Evolutionary conservation across 64 coral and sea anemone species (phyloP), one percentile per base, ranked within the genome.

Genomic region (Stylophora pistillata): DNA sequence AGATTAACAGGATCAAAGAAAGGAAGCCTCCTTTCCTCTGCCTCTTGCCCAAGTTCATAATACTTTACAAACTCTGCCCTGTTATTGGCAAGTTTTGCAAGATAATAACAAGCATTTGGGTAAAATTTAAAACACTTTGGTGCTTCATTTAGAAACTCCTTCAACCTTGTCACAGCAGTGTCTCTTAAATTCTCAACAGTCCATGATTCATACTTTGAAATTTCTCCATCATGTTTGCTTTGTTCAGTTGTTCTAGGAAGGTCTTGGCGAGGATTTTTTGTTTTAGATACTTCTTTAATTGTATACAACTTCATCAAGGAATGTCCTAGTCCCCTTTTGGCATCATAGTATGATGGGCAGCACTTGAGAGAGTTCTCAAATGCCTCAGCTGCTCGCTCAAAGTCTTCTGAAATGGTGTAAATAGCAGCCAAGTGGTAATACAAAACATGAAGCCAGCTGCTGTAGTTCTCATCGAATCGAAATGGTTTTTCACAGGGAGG

Each of bases 61-160:
- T 60, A 86, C 33, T n/a, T n/a, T n/a, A n/a, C n/a, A n/a, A n/a
- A n/a, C n/a, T n/a, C n/a, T n/a, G n/a, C n/a, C n/a, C n/a, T n/a
- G n/a, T n/a, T n/a, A 78, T 69, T 29, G 3, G 87, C 87, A 78
- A 87, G 16, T 5, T 0, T 1, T 81, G 95, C 91, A 18, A 98
- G 87, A 72, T 98, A 92, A 88, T 98, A 98, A 59, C 34, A 56
- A 31, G 55, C 85, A 79, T 93, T 90, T 29, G 95, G 95, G 89
- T 96, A 96, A 23, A 78, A 87, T 63, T 93, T 98, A 26, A 53
- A 71, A 78, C 95, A 98, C 55, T 56, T 31, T 69, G 95, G 95
- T n/a, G 95, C 95, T 30, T 95, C 83, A 3, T 25, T 62, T 64
- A 95, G 77, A 78, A 74, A 95, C 34, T 95, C 93, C 54, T 87